Evolutionary conservation across 2,888 invertebrate genomes (phyloP).

Genomic region (Ptychoptera contaminata): DNA sequence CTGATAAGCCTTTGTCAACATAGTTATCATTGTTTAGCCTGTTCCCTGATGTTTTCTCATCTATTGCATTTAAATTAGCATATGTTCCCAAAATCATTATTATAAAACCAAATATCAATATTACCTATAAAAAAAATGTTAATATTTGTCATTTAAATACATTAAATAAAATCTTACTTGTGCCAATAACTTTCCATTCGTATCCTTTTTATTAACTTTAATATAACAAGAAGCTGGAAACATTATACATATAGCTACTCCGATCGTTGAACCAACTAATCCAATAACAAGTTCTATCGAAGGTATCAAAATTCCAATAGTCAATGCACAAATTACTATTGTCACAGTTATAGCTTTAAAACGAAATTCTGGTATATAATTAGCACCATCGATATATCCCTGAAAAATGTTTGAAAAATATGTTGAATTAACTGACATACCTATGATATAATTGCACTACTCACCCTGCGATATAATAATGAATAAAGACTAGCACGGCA

Average conservation of each 20-base stretch:
- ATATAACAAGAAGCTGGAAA: conserved; percentile 86
- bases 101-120: conserved; percentile 66
- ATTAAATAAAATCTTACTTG: conserved; percentile 49
- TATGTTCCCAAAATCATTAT: conserved; percentile 84
- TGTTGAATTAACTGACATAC: conserved; percentile 3
- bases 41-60: conserved; percentile 34
- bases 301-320: conserved; percentile 74
- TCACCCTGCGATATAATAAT: conserved; percentile 68
- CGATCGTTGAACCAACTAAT: conserved; percentile 87
- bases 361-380: conserved; percentile 67
- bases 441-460: conserved; percentile 11
- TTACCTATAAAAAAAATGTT: conserved; percentile 38
- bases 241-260: conserved; percentile 81
- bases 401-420: conserved; percentile 19
- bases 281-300: conserved; percentile 91
- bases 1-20: no score
- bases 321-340: conserved; percentile 60
- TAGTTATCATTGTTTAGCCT: no score
- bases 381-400: conserved; percentile 52
- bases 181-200: conserved; percentile 67
- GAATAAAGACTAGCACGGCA: conserved; percentile 89
- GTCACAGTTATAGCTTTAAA: conserved; percentile 70
- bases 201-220: conserved; percentile 65
- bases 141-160: no score
- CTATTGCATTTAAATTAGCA: conserved; percentile 66